Conservation (phyloP, 2,797 vertebrate species). For the Bufotes viridis region DNA sequence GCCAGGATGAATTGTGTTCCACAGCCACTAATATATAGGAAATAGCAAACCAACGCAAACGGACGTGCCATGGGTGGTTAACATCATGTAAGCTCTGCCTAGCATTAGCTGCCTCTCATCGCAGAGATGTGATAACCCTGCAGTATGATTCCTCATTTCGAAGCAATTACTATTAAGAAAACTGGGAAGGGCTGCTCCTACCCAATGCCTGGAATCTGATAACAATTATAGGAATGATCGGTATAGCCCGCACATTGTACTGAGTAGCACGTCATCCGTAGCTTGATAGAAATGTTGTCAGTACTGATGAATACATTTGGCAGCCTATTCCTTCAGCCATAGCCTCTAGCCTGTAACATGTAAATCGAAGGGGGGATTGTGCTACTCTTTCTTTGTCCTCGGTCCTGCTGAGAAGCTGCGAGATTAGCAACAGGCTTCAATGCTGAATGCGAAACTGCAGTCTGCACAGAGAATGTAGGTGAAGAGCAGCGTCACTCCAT, state of each 20-base stretch:
- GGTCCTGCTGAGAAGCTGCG: constrained; percentile 48
- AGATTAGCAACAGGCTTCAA: constrained; percentile 59
- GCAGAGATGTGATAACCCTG: constrained; percentile 65
- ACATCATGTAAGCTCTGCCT: constrained; percentile 67
- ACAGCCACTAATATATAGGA: constrained; percentile 67
- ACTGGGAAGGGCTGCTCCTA: constrained; percentile 60
- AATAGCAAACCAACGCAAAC: constrained; percentile 52
- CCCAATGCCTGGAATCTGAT: neutral
- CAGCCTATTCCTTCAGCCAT: neutral
- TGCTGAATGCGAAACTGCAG: constrained; percentile 11
- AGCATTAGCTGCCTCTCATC: constrained; percentile 70
- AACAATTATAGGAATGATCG: neutral
- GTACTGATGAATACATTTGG: constrained; percentile 13
- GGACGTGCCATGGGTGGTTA: constrained; percentile 69
- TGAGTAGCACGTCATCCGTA: neutral
- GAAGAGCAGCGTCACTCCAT: constrained; percentile 25
- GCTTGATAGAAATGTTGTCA: neutral
- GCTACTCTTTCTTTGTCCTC: constrained; percentile 47
- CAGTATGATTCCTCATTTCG: constrained; percentile 65
- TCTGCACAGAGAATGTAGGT: constrained; percentile 28
- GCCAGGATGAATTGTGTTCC: constrained; percentile 72
- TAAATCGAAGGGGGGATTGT: constrained; percentile 5
- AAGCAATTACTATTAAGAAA: constrained; percentile 45
- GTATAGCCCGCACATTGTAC: neutral
- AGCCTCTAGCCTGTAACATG: constrained; percentile 17